Percentiles rank a stretch among this genome's conserved stretches.
Conservation (phyloP, 2,113 vertebrate genomes). For the Pipa parva region DNA sequence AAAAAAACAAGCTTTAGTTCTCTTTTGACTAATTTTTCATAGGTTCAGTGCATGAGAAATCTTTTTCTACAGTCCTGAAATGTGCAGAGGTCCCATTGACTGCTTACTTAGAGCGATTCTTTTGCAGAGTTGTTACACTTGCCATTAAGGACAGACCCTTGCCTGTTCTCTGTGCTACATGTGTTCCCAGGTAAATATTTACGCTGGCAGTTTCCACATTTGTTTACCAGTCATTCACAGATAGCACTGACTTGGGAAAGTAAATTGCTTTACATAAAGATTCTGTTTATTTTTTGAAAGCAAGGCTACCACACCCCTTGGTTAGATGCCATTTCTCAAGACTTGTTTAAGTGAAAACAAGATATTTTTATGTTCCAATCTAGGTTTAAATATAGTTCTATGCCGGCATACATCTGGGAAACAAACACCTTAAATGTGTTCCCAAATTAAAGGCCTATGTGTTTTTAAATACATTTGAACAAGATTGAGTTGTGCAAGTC, state of each 20-base stretch:
- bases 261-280: slow-evolving; percentile 55
- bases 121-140: background rate
- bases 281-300: slow-evolving; percentile 54
- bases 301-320: slow-evolving; percentile 43
- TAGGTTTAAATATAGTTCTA: slow-evolving; percentile 48
- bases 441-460: slow-evolving; percentile 29
- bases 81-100: slow-evolving; percentile 26
- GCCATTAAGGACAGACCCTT: slow-evolving; percentile 51
- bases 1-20: background rate
- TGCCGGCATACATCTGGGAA: background rate
- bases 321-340: slow-evolving; percentile 49
- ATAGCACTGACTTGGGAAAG: slow-evolving; percentile 46
- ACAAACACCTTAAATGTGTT: background rate
- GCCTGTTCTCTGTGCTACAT: slow-evolving; percentile 50
- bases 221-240: slow-evolving; percentile 58
- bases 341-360: slow-evolving; percentile 50
- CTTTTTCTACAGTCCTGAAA: slow-evolving; percentile 16
- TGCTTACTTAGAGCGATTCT: slow-evolving; percentile 47
- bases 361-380: slow-evolving; percentile 46
- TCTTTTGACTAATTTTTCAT: background rate
- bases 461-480: slow-evolving; percentile 29
- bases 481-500: slow-evolving; percentile 7
- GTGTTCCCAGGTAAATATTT: slow-evolving; percentile 61
- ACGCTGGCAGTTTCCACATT: slow-evolving; percentile 55
- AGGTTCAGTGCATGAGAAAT: background rate